Evolutionary conservation across 2,888 invertebrate genomes (phyloP).

Genomic region (Eudemis profundana): DNA sequence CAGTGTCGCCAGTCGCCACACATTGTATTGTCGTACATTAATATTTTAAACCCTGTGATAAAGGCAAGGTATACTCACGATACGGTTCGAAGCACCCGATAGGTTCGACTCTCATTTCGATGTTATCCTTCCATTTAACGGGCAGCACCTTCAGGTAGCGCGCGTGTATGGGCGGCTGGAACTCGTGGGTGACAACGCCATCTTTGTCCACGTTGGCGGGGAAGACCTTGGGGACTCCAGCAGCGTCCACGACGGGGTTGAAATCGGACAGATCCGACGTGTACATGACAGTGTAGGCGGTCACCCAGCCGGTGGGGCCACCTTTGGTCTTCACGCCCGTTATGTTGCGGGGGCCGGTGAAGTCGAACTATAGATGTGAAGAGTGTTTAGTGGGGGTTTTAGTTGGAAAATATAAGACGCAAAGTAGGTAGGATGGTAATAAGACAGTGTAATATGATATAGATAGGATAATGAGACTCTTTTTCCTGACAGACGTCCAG

Average conservation of each 20-base stretch:
- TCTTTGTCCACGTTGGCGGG: slow-evolving; percentile 89
- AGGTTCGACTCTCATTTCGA: slow-evolving; percentile 91
- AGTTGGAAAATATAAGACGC: too few species aligned
- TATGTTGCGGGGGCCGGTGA: slow-evolving; percentile 89
- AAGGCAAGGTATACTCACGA: too few species aligned
- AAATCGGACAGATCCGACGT: slow-evolving; percentile 89
- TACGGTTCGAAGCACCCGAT: slow-evolving; percentile 92
- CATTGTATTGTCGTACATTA: too few species aligned
- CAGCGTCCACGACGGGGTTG: slow-evolving; percentile 87
- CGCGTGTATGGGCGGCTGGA: slow-evolving; percentile 90
- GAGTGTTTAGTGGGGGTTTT: too few species aligned
- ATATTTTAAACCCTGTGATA: too few species aligned
- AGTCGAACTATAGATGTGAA: slow-evolving; percentile 86
- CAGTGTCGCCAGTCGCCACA: too few species aligned
- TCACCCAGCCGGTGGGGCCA: slow-evolving; percentile 90
- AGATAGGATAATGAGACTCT: too few species aligned
- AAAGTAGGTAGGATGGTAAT: too few species aligned
- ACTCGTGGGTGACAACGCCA: slow-evolving; percentile 86
- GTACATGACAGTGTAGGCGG: slow-evolving; percentile 89
- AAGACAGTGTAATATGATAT: too few species aligned
- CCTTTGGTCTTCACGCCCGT: slow-evolving; percentile 92
- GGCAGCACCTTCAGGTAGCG: slow-evolving; percentile 90
- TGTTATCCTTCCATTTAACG: slow-evolving; percentile 88
- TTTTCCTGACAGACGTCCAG: too few species aligned
- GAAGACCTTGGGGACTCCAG: slow-evolving; percentile 86